A percentile compares a stretch with the other conserved stretches of the same genome.
These are phyloP conservation scores for Conus ventricosus DNA, from an alignment of 1,140 invertebrate species.

Conservation along the genomic window DNA sequence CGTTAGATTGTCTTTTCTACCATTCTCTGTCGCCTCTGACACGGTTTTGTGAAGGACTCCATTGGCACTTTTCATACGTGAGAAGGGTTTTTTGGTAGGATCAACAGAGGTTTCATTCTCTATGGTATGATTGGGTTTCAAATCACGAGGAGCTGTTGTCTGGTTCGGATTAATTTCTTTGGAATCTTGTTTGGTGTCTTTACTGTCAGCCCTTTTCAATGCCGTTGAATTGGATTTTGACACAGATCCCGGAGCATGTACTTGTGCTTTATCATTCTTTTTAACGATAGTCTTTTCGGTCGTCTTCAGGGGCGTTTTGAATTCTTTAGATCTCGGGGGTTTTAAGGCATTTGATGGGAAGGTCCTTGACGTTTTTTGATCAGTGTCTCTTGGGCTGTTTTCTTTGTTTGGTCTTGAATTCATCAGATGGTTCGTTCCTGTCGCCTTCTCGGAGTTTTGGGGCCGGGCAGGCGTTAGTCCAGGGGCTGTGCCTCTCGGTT, in stretches of 20 bases:
- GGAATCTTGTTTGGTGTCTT: background rate
- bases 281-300: background rate
- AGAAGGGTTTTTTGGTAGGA: too few relatives aligned
- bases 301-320: background rate
- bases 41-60: background rate
- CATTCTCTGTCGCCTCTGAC: background rate
- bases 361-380: background rate
- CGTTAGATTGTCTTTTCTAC: background rate
- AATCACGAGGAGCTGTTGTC: background rate
- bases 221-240: background rate
- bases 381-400: background rate
- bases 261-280: background rate
- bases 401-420: too few relatives aligned
- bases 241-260: background rate
- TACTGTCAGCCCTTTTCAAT: background rate
- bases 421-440: too few relatives aligned
- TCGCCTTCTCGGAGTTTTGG: too few relatives aligned
- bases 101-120: too few relatives aligned
- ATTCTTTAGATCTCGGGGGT: background rate
- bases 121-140: too few relatives aligned
- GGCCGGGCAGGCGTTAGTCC: too few relatives aligned
- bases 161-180: background rate
- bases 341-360: background rate
- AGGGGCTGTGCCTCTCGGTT: too few relatives aligned
- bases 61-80: background rate